These are phyloP conservation scores for Phalacrocorax aristotelis DNA, from an alignment of 2,113 vertebrate genomes.

Conservation along the genomic window DNA sequence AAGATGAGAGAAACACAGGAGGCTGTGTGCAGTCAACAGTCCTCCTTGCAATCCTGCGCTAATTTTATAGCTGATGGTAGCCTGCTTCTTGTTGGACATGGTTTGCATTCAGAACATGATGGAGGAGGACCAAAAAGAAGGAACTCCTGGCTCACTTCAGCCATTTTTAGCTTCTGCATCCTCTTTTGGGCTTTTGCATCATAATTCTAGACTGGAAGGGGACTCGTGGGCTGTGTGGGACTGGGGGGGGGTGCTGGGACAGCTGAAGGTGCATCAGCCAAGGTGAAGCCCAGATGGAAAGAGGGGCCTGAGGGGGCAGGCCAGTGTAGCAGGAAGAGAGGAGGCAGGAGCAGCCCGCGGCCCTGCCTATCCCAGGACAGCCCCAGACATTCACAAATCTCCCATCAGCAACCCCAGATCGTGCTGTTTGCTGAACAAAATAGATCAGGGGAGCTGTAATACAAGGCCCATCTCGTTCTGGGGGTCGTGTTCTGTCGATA, in stretches of 20 bases:
- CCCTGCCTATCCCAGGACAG: not conserved
- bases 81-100: constrained; percentile 17
- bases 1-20: not conserved
- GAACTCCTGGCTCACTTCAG: not conserved
- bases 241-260: not conserved
- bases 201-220: not conserved
- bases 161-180: not conserved
- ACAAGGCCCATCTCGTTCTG: rapidly evolving
- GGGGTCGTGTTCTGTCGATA: not conserved
- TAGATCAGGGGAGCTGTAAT: not conserved
- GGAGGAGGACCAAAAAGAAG: not conserved
- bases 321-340: not conserved
- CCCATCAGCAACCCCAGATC: not conserved
- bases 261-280: not conserved
- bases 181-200: not conserved
- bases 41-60: not conserved
- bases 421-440: not conserved
- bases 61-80: constrained; percentile 17
- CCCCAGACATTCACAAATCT: not conserved
- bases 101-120: constrained; percentile 8
- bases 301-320: not conserved
- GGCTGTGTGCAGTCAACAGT: not conserved
- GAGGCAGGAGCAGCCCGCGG: not conserved
- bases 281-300: not conserved
- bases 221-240: rapidly evolving